Percentiles rank a stretch among this genome's conserved stretches.
Conservation (phyloP, 1,140 invertebrate genomes). For the Diabrotica virgifera region DNA sequence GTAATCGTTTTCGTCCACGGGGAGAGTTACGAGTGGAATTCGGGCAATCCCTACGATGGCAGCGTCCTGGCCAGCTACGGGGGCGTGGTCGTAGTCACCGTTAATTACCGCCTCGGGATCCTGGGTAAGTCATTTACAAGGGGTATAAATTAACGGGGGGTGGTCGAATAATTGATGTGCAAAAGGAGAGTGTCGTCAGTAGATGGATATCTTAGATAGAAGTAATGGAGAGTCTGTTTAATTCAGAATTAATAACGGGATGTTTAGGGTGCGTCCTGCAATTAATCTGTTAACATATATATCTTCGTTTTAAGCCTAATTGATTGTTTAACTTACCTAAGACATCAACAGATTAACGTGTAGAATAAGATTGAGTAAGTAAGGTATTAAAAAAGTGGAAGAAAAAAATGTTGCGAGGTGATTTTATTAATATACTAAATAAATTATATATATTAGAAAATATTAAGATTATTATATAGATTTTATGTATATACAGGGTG, state of each 20-base stretch:
- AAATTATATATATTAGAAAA: too few species aligned
- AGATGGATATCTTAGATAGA: neutral
- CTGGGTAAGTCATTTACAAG: slow-evolving; percentile 70
- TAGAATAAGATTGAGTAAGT: too few species aligned
- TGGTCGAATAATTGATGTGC: slow-evolving; percentile 15
- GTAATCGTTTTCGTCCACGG: slow-evolving; percentile 95
- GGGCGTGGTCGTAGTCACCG: slow-evolving; percentile 90
- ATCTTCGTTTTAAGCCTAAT: too few species aligned
- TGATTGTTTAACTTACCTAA: too few species aligned
- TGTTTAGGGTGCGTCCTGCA: neutral
- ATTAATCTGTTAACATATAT: too few species aligned
- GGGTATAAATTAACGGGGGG: slow-evolving; percentile 13
- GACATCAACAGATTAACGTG: too few species aligned
- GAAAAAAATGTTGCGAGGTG: too few species aligned
- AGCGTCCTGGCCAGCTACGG: slow-evolving; percentile 88
- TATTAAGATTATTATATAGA: too few species aligned
- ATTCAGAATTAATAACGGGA: neutral
- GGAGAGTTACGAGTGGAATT: slow-evolving; percentile 95
- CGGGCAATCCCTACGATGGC: slow-evolving; percentile 94
- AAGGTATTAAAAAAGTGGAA: too few species aligned
- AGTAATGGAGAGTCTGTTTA: neutral
- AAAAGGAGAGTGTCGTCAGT: slow-evolving; percentile 8
- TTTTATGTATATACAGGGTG: too few species aligned
- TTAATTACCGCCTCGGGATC: slow-evolving; percentile 96
- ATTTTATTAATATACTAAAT: too few species aligned